Evolutionary conservation across 2,113 vertebrate species (phyloP), one percentile per base, ranked within the genome.

Genomic region (Anguilla rostrata): DNA sequence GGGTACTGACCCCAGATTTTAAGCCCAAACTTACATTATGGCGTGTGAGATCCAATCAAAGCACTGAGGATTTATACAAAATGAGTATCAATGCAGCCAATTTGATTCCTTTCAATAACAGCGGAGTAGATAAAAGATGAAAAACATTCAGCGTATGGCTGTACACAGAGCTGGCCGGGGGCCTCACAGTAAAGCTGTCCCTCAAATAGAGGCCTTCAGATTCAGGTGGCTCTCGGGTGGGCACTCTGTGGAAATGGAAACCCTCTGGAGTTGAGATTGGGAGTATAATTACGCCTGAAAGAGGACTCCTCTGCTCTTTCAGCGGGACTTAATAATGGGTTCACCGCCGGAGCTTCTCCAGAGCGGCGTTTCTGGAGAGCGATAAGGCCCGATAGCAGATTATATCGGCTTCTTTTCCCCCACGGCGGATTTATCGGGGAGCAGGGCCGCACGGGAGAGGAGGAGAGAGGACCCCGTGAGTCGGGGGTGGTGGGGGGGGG

Each of bases 361-460:
- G 43, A 15, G 86, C 78, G 40, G 8, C 20, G 81, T 86, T 85
- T 79, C 43, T 82, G 40, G 87, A 87, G 83, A 75, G 81, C 79
- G 43, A 83, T 91, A 87, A 87, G 91, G 60, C 88, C 88, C 89
- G 89, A 92, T 89, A 90, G 89, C 83, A 88, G 90, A 92, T 93
- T 92, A 91, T 90, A 92, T 91, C 82, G 18, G 57, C 79, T 29
- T 89, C 26, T 66, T 22, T 87, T 91, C 34, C 34, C 34, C 34
- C 92, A 87, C 78, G 75, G 85, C 90, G 88, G 88, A 92, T 95
- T 85, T 89, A 91, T 91, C 89, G 91, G 91, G 89, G 22, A 49
- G 22, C 41, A 82, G 81, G 26, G 29, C 22, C 1, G 81, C 81
- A 12, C 26, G 81, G 9, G 26, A 53, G 41, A 16, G 29, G 41